Evolutionary conservation across 2,888 invertebrate genomes (phyloP).

Genomic region (Belgica antarctica): DNA sequence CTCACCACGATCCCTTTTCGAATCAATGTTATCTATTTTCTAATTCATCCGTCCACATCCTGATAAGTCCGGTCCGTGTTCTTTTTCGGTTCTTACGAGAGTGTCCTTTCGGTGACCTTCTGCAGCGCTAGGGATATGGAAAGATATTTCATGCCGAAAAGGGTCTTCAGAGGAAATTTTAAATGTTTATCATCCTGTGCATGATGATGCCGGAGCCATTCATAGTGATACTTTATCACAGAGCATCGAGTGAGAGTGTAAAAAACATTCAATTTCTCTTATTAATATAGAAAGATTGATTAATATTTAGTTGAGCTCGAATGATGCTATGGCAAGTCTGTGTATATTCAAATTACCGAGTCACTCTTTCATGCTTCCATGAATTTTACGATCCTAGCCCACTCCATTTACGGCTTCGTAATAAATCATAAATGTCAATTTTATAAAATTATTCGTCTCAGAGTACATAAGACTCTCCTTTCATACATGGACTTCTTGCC

Average conservation of each 20-base stretch:
- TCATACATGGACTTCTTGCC: background rate
- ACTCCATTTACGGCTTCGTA: constrained; percentile 3
- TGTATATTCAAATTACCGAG: constrained; percentile 33
- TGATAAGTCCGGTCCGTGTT: too few species aligned
- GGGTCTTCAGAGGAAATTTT: background rate
- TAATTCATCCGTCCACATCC: background rate
- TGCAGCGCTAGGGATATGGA: background rate
- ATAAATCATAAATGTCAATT: constrained; percentile 43
- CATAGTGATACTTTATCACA: background rate
- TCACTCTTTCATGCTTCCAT: constrained; percentile 39
- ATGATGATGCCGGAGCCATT: background rate
- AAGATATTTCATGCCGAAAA: background rate
- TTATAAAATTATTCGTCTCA: background rate
- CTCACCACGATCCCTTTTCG: background rate
- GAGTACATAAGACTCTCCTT: background rate
- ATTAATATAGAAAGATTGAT: constrained; percentile 20
- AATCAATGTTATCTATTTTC: background rate
- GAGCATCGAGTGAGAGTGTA: background rate
- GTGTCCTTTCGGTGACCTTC: constrained; percentile 37
- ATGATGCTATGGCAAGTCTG: background rate
- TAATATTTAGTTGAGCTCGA: constrained; percentile 19
- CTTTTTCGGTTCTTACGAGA: constrained; percentile 28
- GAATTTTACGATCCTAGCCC: background rate
- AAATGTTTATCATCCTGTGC: background rate
- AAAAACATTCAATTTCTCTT: constrained; percentile 24